Conservation (phyloP, 30 jellyfish, hydroid and myxozoan genomes). For the Aurelia sp. region DNA sequence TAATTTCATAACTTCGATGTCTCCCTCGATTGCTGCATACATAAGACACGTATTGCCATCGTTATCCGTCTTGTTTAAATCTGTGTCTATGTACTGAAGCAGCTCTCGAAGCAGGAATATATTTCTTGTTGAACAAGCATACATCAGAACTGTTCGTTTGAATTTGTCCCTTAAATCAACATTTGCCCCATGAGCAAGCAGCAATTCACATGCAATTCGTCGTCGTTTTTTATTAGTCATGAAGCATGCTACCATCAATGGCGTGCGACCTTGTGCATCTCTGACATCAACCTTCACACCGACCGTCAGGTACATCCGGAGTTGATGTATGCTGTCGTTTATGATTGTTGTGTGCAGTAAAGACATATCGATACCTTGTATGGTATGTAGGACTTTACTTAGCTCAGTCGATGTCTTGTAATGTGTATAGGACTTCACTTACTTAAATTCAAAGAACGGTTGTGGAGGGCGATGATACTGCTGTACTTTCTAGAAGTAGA, state of each 20-base stretch:
- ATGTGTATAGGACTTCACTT: no score
- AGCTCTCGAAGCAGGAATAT: constrained; percentile 24
- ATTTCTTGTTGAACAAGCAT: constrained; percentile 69
- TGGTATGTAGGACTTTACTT: not conserved
- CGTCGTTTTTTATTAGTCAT: constrained; percentile 53
- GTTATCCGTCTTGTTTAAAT: constrained; percentile 25
- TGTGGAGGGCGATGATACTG: no score
- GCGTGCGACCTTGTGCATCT: constrained; percentile 63
- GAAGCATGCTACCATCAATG: constrained; percentile 66
- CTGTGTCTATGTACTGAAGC: constrained; percentile 25
- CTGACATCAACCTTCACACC: constrained; percentile 51
- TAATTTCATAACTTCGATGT: constrained; percentile 12
- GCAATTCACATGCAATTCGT: constrained; percentile 21
- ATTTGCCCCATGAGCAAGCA: constrained; percentile 55
- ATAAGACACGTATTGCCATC: constrained; percentile 64
- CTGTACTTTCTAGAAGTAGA: no score
- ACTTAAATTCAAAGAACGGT: no score
- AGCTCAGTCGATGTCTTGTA: not conserved
- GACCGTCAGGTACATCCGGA: constrained; percentile 34
- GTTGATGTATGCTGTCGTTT: constrained; percentile 34
- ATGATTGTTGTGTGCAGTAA: constrained; percentile 44
- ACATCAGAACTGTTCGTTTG: constrained; percentile 47
- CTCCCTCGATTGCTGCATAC: constrained; percentile 77
- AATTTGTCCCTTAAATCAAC: constrained; percentile 23
- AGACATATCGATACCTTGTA: constrained; percentile 6